phyloP scores from a whole-genome alignment of 2,888 invertebrate genomes.

The Caenorhabditis afra region DNA sequence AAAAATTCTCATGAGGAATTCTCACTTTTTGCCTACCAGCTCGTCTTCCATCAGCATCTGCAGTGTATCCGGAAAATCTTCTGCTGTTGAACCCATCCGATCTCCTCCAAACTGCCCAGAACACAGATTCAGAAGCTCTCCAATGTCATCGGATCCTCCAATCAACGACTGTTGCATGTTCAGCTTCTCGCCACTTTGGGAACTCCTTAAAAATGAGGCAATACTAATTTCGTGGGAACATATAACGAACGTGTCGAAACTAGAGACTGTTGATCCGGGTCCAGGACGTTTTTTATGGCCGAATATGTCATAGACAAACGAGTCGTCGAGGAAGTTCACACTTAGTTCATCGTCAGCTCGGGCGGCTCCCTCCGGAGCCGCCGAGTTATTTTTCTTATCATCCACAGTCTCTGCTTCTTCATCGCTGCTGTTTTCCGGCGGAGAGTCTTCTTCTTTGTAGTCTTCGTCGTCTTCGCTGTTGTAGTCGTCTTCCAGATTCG shows the following conservation, averaged over 20 bases:
- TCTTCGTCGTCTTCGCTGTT: slow-evolving; percentile 57
- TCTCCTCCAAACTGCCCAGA: slow-evolving; percentile 34
- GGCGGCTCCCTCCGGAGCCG: neutral
- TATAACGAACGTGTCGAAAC: slow-evolving; percentile 26
- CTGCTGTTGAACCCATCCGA: neutral
- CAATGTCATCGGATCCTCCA: slow-evolving; percentile 4
- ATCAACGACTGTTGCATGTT: slow-evolving; percentile 4
- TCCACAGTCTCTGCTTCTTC: slow-evolving; percentile 8
- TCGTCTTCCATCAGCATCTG: slow-evolving; percentile 33
- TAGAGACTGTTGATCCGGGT: slow-evolving; percentile 45
- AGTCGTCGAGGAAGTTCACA: slow-evolving; percentile 55
- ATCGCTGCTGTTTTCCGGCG: slow-evolving; percentile 11
- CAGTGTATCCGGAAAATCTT: slow-evolving; percentile 33
- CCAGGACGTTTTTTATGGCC: slow-evolving; percentile 30
- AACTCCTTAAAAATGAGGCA: slow-evolving; percentile 13
- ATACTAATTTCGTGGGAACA: neutral
- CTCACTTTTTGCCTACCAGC: neutral
- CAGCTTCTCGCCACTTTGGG: slow-evolving; percentile 4
- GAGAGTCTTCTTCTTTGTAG: slow-evolving; percentile 21
- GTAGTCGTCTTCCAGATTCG: slow-evolving; percentile 20
- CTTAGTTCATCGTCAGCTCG: slow-evolving; percentile 49
- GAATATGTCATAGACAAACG: slow-evolving; percentile 54
- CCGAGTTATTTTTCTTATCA: neutral
- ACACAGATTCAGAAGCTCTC: slow-evolving; percentile 45
- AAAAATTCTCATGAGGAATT: too few relatives aligned